phyloP scores from a whole-genome alignment of 2,113 vertebrate genomes.

The Mobula hypostoma region DNA sequence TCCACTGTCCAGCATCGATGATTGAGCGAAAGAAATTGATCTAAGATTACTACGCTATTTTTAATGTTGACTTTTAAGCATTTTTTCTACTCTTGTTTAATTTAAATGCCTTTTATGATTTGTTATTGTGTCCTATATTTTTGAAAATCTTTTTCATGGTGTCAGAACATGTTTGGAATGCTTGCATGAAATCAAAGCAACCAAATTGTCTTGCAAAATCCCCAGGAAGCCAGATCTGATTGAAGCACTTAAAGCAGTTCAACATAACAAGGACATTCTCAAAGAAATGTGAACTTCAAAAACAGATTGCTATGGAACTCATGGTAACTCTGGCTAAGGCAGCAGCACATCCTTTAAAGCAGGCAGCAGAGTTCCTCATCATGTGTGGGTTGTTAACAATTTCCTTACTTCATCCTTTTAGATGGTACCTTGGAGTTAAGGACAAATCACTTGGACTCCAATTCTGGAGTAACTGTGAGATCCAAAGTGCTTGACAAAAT shows the following conservation, averaged over 20 bases:
- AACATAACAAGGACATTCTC: background rate
- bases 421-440: no score
- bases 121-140: background rate
- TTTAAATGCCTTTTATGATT: background rate
- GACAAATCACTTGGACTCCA: no score
- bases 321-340: background rate
- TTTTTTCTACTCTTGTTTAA: background rate
- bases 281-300: background rate
- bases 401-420: background rate
- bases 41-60: background rate
- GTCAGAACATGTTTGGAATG: background rate
- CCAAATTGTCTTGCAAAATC: background rate
- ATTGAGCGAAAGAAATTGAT: no score
- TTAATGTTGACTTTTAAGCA: background rate
- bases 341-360: background rate
- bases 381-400: background rate
- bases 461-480: no score
- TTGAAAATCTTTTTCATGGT: background rate
- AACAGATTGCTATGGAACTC: background rate
- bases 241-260: background rate
- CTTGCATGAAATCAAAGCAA: background rate
- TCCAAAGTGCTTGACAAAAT: no score
- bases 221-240: background rate
- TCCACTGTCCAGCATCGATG: no score
- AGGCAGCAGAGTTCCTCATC: background rate